Conservation (phyloP, 2,113 vertebrate genomes). For the Halcyon senegalensis region DNA sequence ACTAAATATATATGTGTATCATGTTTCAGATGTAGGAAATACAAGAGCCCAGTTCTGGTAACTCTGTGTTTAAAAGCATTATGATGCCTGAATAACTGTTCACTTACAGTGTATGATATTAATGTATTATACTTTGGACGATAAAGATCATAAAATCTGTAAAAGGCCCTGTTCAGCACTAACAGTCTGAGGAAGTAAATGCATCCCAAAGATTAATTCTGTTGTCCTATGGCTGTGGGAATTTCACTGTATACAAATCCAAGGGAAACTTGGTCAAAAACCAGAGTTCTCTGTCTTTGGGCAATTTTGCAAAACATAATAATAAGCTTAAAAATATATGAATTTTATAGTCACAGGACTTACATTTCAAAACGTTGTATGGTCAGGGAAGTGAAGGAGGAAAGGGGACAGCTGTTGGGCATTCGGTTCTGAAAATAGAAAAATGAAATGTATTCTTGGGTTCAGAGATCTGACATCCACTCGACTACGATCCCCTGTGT, state of each 20-base stretch:
- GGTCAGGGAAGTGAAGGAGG: not conserved
- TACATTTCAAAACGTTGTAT: not conserved
- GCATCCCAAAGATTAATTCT: not conserved
- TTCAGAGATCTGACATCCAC: not conserved
- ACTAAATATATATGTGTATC: not conserved
- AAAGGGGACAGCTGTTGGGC: not conserved
- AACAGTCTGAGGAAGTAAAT: not conserved
- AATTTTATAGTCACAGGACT: not conserved
- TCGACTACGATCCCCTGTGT: accelerated
- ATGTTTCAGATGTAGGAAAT: not conserved
- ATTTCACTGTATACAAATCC: not conserved
- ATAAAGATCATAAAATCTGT: not conserved
- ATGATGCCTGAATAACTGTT: not conserved
- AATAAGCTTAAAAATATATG: too few relatives aligned
- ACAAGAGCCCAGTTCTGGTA: not conserved
- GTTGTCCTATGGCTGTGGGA: not conserved
- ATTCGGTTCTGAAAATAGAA: not conserved
- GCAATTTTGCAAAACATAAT: not conserved
- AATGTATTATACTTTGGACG: not conserved
- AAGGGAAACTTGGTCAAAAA: not conserved
- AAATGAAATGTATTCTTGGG: not conserved
- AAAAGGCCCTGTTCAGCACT: not conserved
- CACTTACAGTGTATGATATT: not conserved
- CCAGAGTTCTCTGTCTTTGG: not conserved
- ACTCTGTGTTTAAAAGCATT: not conserved